These are phyloP conservation scores for Eupithecia insigniata DNA, from an alignment of 2,888 invertebrate genomes.

Conservation along the genomic window DNA sequence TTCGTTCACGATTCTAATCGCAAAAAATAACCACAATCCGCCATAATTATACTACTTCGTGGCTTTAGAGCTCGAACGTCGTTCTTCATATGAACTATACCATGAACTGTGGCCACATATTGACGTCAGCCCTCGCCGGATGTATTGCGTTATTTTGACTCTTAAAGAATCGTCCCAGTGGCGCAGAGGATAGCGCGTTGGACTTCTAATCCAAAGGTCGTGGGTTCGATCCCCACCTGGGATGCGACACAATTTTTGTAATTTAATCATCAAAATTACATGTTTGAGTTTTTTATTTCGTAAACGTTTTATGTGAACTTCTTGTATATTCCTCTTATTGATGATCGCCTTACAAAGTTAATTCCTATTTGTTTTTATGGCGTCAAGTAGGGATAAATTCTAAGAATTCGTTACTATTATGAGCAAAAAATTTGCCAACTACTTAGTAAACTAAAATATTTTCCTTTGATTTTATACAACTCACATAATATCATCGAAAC, in stretches of 20 bases:
- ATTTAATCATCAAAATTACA: conserved; percentile 10
- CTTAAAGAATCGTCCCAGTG: conserved; percentile 26
- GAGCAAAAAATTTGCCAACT: too few relatives aligned
- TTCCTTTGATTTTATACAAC: conserved; percentile 1
- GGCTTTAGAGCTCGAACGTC: background rate
- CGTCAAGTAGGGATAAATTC: too few relatives aligned
- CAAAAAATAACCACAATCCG: background rate
- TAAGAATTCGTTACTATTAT: too few relatives aligned
- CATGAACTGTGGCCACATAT: conserved; percentile 11
- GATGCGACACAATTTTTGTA: conserved; percentile 18
- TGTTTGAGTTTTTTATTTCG: too few relatives aligned
- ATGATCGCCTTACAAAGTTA: too few relatives aligned
- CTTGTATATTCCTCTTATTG: too few relatives aligned
- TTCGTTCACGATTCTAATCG: background rate
- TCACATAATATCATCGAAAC: conserved; percentile 46
- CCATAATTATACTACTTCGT: background rate
- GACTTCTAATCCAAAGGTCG: conserved; percentile 36
- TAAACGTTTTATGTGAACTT: too few relatives aligned
- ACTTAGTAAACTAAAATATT: too few relatives aligned
- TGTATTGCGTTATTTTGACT: conserved; percentile 13
- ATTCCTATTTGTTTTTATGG: too few relatives aligned
- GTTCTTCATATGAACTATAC: conserved; percentile 12
- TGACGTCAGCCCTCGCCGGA: conserved; percentile 20
- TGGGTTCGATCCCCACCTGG: conserved; percentile 41
- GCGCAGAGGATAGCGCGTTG: conserved; percentile 41